Conservation (phyloP, 2,888 invertebrate genomes). For the Amphipoea oculea region DNA sequence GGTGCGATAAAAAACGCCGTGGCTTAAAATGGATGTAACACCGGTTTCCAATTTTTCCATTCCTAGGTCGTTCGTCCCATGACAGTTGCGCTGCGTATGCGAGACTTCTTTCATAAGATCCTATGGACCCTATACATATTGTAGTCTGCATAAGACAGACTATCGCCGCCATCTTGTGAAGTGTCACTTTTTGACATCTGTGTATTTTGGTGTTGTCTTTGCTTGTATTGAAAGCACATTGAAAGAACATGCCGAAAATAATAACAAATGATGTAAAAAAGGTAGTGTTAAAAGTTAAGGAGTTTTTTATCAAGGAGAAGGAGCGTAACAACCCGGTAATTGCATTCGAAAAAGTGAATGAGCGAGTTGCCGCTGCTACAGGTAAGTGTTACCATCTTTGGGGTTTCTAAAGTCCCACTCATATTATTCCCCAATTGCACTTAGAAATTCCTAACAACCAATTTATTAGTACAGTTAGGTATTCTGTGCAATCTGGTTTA, state of each 20-base stretch:
- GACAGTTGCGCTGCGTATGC: too few relatives aligned
- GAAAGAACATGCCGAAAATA: constrained; percentile 29
- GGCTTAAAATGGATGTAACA: too few relatives aligned
- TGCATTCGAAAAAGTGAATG: constrained; percentile 23
- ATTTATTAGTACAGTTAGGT: background rate
- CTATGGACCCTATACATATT: too few relatives aligned
- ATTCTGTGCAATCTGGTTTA: background rate
- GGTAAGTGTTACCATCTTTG: constrained; percentile 28
- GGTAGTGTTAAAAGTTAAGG: constrained; percentile 14
- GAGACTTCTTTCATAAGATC: too few relatives aligned
- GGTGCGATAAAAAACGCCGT: too few relatives aligned
- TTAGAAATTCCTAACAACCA: background rate
- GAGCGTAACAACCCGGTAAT: constrained; percentile 15
- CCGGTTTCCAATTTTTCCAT: too few relatives aligned
- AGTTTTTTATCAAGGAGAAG: constrained; percentile 19
- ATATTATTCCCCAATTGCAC: background rate
- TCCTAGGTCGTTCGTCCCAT: too few relatives aligned
- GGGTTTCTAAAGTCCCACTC: background rate
- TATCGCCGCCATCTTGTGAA: constrained; percentile 21
- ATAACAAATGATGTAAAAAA: constrained; percentile 16
- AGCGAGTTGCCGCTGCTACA: constrained; percentile 27
- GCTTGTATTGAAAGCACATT: too few relatives aligned
- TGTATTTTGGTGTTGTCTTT: background rate
- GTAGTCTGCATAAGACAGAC: too few relatives aligned
- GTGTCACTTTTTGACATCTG: constrained; percentile 19